Evolutionary conservation across 2,797 vertebrate species (phyloP), one percentile per base, ranked within the genome.

Genomic region (Heterohyrax brucei): DNA sequence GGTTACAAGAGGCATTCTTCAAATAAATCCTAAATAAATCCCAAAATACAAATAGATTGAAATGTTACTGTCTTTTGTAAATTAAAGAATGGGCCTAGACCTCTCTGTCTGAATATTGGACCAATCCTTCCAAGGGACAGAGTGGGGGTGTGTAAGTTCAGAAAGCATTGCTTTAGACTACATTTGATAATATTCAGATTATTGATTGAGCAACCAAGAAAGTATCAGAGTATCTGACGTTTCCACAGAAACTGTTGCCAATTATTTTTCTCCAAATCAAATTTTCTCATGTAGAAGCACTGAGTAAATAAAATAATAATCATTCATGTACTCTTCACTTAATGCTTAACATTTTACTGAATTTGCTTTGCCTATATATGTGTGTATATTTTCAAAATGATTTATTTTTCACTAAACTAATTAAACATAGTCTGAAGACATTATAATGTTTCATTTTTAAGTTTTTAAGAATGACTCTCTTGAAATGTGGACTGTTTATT

Each of bases 21-120:
- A 85, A 90, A 88, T 46, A 92, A 73, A 82, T 59, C 66, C 4
- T 73, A 78, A 89, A 33, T 18, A 72, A 2, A 89, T 18, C 72
- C 66, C 72, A 83, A 91, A 89, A 76, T 86, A 59, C 56, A 83
- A 94, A 87, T 59, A 66, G 14, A 91, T 18, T 89, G 48, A 91
- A 94, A 93, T 56, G 1, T 39, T 59, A 73, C 46, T 89, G 1
- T 82, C 14, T 13, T 81, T 59, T 16, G 62, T 87, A 87, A 92
- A 82, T 13, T 0, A 22, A 61, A 68, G 44, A 64, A 61, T 75
- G 10, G n/a, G 19, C 13, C 28, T 26, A 88, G 22, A 5, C 4
- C 2, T 68, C 19, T 85, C 68, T 77, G 16, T 3, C n/a, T 90
- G 72, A 87, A 68, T 33, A 81, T 1, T 82, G 26, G 89, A 28